These are phyloP conservation scores for Apodemus agrarius DNA, from an alignment of 2,797 vertebrate genomes.

Conservation along the genomic window DNA sequence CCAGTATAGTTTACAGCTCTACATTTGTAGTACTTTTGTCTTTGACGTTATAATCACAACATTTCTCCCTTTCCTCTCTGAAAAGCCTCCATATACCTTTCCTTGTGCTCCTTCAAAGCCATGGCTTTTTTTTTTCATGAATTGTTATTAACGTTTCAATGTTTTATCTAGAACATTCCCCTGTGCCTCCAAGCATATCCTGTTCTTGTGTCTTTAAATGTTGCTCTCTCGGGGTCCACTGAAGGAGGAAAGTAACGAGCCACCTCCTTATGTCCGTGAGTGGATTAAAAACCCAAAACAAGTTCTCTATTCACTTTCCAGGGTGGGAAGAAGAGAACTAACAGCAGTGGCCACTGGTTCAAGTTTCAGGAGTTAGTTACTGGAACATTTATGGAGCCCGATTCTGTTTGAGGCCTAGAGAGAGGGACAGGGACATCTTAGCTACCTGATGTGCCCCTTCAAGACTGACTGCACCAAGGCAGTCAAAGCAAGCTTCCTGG, in stretches of 20 bases:
- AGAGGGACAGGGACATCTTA: background rate
- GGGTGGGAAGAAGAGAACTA: background rate
- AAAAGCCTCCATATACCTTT: background rate
- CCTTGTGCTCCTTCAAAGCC: background rate
- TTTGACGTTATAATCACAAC: background rate
- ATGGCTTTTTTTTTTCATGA: background rate
- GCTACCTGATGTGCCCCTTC: background rate
- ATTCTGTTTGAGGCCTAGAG: background rate
- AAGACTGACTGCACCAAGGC: fast-evolving
- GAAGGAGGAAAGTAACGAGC: background rate
- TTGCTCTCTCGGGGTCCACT: background rate
- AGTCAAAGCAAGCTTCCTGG: background rate
- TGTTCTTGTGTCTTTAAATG: background rate
- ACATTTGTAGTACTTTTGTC: background rate
- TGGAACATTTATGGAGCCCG: background rate
- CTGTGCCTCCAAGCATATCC: slow-evolving; percentile 16
- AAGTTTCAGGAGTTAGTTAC: background rate
- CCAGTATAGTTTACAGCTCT: background rate
- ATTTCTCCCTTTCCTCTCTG: background rate
- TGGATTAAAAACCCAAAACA: slow-evolving; percentile 1
- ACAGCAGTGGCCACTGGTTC: background rate
- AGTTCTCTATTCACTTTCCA: background rate
- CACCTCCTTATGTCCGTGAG: background rate
- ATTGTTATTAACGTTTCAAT: background rate
- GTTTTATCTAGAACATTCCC: slow-evolving; percentile 22